phyloP scores from a whole-genome alignment of 1,140 invertebrate genomes.

The Halesus radiatus region DNA sequence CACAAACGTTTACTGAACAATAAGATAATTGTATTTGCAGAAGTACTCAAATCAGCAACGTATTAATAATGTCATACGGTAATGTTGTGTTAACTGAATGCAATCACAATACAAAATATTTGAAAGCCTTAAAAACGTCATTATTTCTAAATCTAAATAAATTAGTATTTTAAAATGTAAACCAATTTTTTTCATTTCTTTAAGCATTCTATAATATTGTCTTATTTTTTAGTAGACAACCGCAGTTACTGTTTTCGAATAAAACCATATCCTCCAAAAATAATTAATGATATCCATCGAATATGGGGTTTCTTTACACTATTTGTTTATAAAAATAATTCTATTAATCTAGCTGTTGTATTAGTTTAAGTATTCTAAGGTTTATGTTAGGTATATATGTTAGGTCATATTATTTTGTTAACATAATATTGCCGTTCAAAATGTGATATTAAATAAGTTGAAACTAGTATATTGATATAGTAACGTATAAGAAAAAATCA shows the following conservation, averaged over 20 bases:
- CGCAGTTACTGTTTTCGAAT: not conserved
- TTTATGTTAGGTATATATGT: not conserved
- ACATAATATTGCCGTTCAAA: constrained; percentile 18
- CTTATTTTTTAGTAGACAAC: not conserved
- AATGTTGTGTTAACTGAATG: no score
- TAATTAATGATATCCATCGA: not conserved
- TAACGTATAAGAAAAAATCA: no score
- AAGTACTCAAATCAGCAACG: no score
- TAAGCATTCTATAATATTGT: no score
- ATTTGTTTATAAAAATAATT: not conserved
- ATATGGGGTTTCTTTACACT: no score
- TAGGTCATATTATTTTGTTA: not conserved
- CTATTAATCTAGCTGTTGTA: not conserved
- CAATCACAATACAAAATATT: no score
- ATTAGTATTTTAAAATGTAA: not conserved
- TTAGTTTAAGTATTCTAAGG: not conserved
- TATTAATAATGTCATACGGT: no score
- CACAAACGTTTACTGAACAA: no score
- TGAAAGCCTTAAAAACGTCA: no score
- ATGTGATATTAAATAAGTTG: constrained; percentile 16
- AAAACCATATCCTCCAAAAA: not conserved
- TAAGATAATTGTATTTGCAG: no score
- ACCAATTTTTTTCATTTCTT: no score
- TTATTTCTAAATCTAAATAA: not conserved
- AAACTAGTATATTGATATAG: not conserved